Evolutionary conservation across 2,113 vertebrate genomes (phyloP), one percentile per base, ranked within the genome.

Genomic region (Sander lucioperca): DNA sequence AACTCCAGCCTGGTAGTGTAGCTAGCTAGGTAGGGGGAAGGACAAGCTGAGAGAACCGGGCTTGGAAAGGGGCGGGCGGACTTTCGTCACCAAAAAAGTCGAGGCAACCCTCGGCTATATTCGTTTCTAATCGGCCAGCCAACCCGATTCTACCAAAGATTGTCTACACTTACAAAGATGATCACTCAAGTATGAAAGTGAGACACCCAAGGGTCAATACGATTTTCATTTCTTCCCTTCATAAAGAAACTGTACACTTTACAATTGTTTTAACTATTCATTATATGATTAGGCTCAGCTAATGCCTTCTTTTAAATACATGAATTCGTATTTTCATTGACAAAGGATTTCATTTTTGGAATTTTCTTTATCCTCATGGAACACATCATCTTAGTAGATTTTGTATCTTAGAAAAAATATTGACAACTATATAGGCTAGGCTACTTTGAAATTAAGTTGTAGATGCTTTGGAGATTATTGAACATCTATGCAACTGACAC

Each of bases 1-100:
- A 80, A 85, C 85, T 91, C 93, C 87, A 88, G 88, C 83, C 87
- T 82, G 82, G 16, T 77, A 48, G 84, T 79, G 89, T 19, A 79
- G 77, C 77, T 70, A 66, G 13, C 54, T 18, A 59, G 50, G 9
- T 43, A 43, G 74, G 63, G 65, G 87, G 88, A 79, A 92, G 89
- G 88, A 89, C 82, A 43, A 74, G 43, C 19, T 21, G 64, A 54
- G 78, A 5, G 8, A 62, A 30, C 19, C 71, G 51, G 77, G 85
- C 57, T 87, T 36, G n/a, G 15, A 15, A 79, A 85, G 79, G 80
- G 89, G 90, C 84, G 86, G 83, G 59, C 6, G 10, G 2, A 3
- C 1, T 25, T 18, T 11, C 87, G 88, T 87, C 75, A 88, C 19
- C 14, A 14, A 70, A 14, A 70, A 53, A 3, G 1, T 64, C 25